A percentile compares a stretch with the other conserved stretches of the same genome.
Evolutionary conservation across 2,888 invertebrate genomes (phyloP).

Genomic region (Drosophila colorata): DNA sequence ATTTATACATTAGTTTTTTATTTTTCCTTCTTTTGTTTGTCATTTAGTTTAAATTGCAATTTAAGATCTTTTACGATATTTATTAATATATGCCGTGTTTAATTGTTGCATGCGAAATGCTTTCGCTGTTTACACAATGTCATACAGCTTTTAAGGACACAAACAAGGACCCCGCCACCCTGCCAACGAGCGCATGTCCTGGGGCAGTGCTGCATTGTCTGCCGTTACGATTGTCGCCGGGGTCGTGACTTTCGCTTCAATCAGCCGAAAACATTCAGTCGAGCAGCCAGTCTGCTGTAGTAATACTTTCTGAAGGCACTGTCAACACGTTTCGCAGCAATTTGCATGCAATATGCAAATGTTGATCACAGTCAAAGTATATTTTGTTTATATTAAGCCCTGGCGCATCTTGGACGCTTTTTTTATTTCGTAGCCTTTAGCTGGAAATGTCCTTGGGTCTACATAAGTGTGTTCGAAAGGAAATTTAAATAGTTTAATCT

Average conservation of each 20-base stretch:
- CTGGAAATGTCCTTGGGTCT: background rate
- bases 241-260: background rate
- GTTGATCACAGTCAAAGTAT: constrained; percentile 13
- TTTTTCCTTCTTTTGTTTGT: background rate
- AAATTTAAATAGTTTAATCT: background rate
- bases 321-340: constrained; percentile 15
- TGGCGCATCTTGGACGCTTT: constrained; percentile 1
- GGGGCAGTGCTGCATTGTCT: constrained; percentile 5
- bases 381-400: constrained; percentile 10
- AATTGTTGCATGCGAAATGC: constrained; percentile 60
- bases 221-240: constrained; percentile 1
- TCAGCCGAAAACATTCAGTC: background rate
- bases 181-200: background rate
- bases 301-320: constrained; percentile 17
- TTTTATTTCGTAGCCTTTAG: constrained; percentile 3
- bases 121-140: constrained; percentile 33
- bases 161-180: background rate
- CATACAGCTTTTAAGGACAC: constrained; percentile 6
- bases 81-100: constrained; percentile 7
- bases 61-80: constrained; percentile 15
- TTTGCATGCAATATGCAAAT: constrained; percentile 42
- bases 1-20: constrained; percentile 4
- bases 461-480: background rate
- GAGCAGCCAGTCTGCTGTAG: constrained; percentile 11
- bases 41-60: constrained; percentile 3